Conservation (phyloP, 2,797 vertebrate genomes). For the Corythornis leucogaster region DNA sequence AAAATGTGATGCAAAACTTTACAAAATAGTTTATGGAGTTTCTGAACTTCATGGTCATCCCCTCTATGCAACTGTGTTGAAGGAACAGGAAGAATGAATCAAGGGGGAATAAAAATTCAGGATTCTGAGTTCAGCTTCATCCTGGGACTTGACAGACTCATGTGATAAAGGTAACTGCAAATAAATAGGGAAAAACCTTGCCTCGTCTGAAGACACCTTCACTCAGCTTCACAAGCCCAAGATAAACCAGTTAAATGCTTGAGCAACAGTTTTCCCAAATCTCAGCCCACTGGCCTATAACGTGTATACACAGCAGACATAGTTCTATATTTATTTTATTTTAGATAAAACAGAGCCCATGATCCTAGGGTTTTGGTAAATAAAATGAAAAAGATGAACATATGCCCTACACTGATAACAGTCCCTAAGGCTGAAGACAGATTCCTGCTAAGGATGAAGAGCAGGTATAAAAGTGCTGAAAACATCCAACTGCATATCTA, state of each 20-base stretch:
- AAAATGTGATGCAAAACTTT: neutral
- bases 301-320: neutral
- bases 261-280: neutral
- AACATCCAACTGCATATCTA: neutral
- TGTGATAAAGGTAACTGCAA: neutral
- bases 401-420: rapidly evolving
- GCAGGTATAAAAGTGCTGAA: neutral
- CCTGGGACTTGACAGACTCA: neutral
- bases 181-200: neutral
- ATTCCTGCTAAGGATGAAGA: neutral
- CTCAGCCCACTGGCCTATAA: neutral
- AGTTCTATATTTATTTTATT: neutral
- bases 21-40: neutral
- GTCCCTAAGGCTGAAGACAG: neutral
- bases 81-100: neutral
- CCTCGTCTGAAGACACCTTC: neutral
- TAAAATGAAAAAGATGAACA: neutral
- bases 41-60: neutral
- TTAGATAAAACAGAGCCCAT: neutral
- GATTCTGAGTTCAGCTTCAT: neutral
- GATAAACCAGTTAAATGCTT: neutral
- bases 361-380: neutral
- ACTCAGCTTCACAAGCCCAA: neutral
- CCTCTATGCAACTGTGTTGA: neutral
- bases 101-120: neutral